Base-by-base conservation (phyloP, 2,113 vertebrate genomes). In the Gallinago undulata region DNA sequence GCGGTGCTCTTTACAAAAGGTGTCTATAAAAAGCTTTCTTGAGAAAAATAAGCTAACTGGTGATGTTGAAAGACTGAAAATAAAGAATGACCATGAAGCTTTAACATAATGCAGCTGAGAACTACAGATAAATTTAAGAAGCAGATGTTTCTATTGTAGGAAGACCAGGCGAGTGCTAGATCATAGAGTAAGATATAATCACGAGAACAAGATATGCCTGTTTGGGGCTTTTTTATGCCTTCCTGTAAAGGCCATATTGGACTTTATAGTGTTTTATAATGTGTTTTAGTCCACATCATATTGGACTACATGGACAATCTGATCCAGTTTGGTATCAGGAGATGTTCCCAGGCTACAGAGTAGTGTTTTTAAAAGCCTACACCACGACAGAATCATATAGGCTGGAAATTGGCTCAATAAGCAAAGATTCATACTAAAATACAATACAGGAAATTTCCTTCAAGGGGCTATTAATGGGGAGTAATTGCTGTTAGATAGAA, bases 1-100 rank as follows among this genome's bases (percentile, higher is more conserved):
- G 98, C 99, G 0, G 98, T 99, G 89, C 98, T 99, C 43, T 99
- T 99, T 96, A 99, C 99, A 43, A 98, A 98, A 97, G 99, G 99
- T 99, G 92, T 92, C 98, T 85, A 73, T 72, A 69, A 94, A 96
- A 95, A 86, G 31, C 30, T 95, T 94, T 87, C 53, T 87, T 90
- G 67, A 87, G 73, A 82, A 92, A 92, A 93, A 95, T 41, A 89
- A 89, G 28, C 45, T 66, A 85, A 63, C 39, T 59, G 47, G 19
- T 69, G 25, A 33, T 62, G 55, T 22, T 59, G 13, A 86, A 81
- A 84, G 45, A 55, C 59, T 31, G 41, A 79, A 81, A 95, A 68
- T 55, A 82, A 62, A 62, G 60, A 86, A 69, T 30, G 11, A 74
- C 59, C 50, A 13, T 62, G 30, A 59, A 91, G 33, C 37, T 90